Evolutionary conservation across 2,797 vertebrate species (phyloP).

Genomic region (Dallia pectoralis): DNA sequence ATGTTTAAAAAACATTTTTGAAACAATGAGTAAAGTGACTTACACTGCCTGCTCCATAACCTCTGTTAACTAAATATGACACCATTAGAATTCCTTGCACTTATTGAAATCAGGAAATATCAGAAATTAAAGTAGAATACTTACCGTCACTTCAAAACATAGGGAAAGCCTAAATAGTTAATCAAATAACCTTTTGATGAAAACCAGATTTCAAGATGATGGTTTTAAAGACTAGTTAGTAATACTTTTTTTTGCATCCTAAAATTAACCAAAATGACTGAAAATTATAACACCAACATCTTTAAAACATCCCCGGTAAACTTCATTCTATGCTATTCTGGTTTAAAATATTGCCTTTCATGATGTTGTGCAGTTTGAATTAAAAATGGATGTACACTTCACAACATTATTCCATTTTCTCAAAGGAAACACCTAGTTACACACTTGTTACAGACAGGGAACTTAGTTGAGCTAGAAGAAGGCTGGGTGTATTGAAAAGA

Average conservation of each 20-base stretch:
- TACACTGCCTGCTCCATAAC: background rate
- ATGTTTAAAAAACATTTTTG: background rate
- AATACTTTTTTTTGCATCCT: slow-evolving; percentile 11
- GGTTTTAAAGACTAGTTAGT: slow-evolving; percentile 31
- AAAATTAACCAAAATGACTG: slow-evolving; percentile 17
- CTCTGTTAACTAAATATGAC: slow-evolving; percentile 23
- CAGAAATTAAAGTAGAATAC: slow-evolving; percentile 68
- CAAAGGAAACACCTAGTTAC: slow-evolving; percentile 55
- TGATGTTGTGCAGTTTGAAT: slow-evolving; percentile 19
- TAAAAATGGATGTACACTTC: slow-evolving; percentile 43
- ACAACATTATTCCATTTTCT: slow-evolving; percentile 42
- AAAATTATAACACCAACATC: slow-evolving; percentile 32
- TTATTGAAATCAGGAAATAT: slow-evolving; percentile 47
- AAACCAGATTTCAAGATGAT: slow-evolving; percentile 21
- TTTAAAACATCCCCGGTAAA: slow-evolving; percentile 11
- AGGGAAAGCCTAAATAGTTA: slow-evolving; percentile 24
- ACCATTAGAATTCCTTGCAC: slow-evolving; percentile 23
- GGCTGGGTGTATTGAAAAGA: slow-evolving; percentile 39
- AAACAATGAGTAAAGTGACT: background rate
- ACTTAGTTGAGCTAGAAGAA: slow-evolving; percentile 42
- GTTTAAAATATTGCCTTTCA: slow-evolving; percentile 27
- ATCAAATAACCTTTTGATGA: slow-evolving; percentile 19
- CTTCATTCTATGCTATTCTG: slow-evolving; percentile 7
- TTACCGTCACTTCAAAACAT: slow-evolving; percentile 75
- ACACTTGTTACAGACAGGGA: slow-evolving; percentile 52